A percentile compares a stretch with the other conserved stretches of the same genome.
These are phyloP conservation scores for Metopia argyrocephala DNA, from an alignment of 2,888 invertebrate species.

Conservation along the genomic window DNA sequence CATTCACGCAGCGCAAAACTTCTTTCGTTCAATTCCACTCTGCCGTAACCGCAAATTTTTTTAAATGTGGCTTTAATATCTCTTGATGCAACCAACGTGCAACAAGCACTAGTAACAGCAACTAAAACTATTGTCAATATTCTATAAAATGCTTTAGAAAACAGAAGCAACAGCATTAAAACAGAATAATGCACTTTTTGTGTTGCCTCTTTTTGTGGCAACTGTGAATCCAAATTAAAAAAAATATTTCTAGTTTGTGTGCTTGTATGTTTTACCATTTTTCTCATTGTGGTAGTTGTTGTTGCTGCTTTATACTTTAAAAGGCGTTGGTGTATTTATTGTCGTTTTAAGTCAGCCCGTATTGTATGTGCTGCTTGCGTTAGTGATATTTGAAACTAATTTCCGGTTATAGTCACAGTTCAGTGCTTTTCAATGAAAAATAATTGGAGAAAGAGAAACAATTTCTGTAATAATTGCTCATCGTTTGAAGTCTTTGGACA, in stretches of 20 bases:
- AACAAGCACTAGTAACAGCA: not conserved
- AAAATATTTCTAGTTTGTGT: not conserved
- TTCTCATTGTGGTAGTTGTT: not conserved
- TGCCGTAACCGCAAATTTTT: slow-evolving; percentile 28
- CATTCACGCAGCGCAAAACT: not conserved
- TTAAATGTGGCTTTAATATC: slow-evolving; percentile 42
- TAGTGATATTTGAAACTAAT: slow-evolving; percentile 50
- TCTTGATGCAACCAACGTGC: slow-evolving; percentile 34
- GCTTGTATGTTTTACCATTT: not conserved
- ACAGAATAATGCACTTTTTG: slow-evolving; percentile 23
- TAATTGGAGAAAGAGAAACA: not conserved
- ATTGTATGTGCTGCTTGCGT: not conserved
- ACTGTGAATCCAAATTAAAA: not conserved
- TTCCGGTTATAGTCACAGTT: slow-evolving; percentile 49
- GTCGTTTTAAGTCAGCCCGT: not conserved
- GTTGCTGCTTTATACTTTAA: not conserved
- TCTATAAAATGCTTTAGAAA: not conserved
- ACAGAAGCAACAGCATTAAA: slow-evolving; percentile 7
- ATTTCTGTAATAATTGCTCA: not conserved
- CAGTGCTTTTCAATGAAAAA: not conserved
- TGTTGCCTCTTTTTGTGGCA: not conserved
- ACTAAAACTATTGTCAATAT: not conserved
- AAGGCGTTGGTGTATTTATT: not conserved
- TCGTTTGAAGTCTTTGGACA: not conserved
- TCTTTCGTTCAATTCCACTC: not conserved